phyloP scores from a whole-genome alignment of 2,888 invertebrate genomes.

The Drosophila longiperda region DNA sequence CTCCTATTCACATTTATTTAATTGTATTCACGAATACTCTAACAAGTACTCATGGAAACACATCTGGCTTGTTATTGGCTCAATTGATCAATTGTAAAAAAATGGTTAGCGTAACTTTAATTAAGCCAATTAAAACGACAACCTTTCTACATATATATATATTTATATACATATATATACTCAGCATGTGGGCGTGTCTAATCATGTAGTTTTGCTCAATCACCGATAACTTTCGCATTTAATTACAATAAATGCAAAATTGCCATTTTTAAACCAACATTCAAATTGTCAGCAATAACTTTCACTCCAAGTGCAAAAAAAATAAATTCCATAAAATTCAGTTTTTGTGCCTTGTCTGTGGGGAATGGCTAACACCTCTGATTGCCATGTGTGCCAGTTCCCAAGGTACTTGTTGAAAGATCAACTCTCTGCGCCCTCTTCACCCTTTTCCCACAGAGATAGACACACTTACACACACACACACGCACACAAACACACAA shows the following conservation, averaged over 20 bases:
- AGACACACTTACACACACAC: not conserved
- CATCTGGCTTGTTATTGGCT: conserved; percentile 15
- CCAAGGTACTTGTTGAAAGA: conserved; percentile 43
- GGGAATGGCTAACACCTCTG: conserved; percentile 48
- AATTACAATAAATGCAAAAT: conserved; percentile 12
- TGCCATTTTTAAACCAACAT: not conserved
- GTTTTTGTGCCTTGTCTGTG: conserved; percentile 20
- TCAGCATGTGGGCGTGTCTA: conserved; percentile 18
- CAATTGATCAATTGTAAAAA: conserved; percentile 54
- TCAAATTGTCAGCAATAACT: conserved; percentile 28
- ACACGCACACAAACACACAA: not conserved
- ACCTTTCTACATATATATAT: conserved; percentile 6
- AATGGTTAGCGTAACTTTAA: conserved; percentile 45
- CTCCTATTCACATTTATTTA: conserved; percentile 2
- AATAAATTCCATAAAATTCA: conserved; percentile 3
- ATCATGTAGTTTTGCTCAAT: conserved; percentile 8
- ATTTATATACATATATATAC: not conserved
- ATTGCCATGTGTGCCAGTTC: conserved; percentile 60
- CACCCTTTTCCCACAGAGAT: not conserved
- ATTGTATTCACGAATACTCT: conserved; percentile 10
- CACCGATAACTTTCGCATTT: conserved; percentile 2
- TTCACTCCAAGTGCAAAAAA: conserved; percentile 16
- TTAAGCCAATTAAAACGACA: conserved; percentile 51
- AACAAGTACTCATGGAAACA: conserved; percentile 4
- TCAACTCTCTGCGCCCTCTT: not conserved